Evolutionary conservation across 2,797 vertebrate species (phyloP), one percentile per base, ranked within the genome.

Genomic region (Leptoclinus maculatus): DNA sequence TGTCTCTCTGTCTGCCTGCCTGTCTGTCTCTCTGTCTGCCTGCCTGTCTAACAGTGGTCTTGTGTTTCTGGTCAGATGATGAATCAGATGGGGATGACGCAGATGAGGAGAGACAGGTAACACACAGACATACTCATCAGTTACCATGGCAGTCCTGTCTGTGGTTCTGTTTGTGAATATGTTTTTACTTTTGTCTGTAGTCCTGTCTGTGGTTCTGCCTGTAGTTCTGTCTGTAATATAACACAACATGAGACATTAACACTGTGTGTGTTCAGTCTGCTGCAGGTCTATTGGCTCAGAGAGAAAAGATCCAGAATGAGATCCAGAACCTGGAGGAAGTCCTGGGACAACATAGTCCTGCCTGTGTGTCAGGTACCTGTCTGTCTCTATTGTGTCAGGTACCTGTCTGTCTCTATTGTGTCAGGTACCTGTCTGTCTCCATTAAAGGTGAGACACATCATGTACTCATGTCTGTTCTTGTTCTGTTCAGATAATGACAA

Each of bases 251-350:
- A 34, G 32, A 34, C 32, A 34, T 34, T 7, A 34, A 34, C 32
- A 34, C 19, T 51, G 19, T n/a, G 25, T 83, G 47, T 74, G 12
- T 76, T 49, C 34, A 90, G 90, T 78, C 45, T 73, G 45, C 77
- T 43, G 71, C 53, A 47, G 83, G 63, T 75, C 71, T 93, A 47
- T 21, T 90, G 80, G 89, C 79, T 32, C 58, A 90, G 54, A 90
- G 64, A 63, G 80, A 90, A 2, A 82, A 83, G 66, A 75, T 93
- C 72, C 82, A 89, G 80, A 76, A 45, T 19, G 86, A 92, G 43
- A 91, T 92, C 70, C 71, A 89, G 65, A 83, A 85, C 65, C 80
- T 92, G 80, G 90, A 93, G 68, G 66, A 74, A 0, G 60, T 76
- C 5, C 78, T 93, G 34, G 84, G 87, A 59, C 54, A 71, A 2